These are phyloP conservation scores for Tetragnatha montana DNA, from an alignment of 2,888 invertebrate genomes.

Conservation along the genomic window DNA sequence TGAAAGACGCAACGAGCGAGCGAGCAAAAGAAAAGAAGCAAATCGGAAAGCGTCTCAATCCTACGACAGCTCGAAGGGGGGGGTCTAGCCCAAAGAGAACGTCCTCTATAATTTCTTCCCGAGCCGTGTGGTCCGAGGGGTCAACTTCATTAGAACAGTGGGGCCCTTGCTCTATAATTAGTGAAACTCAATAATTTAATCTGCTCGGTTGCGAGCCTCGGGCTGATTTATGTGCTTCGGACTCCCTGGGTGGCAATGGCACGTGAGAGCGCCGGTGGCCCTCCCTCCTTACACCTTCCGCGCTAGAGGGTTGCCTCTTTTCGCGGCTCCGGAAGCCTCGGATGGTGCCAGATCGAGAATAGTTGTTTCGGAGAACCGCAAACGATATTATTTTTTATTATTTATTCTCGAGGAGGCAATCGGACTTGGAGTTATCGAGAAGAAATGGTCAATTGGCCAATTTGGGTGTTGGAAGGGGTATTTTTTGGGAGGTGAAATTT, in stretches of 20 bases:
- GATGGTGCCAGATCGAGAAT: slow-evolving; percentile 8
- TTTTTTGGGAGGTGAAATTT: too few relatives aligned
- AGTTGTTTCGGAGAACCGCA: slow-evolving; percentile 18
- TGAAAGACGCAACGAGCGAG: slow-evolving; percentile 44
- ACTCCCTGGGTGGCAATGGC: slow-evolving; percentile 69
- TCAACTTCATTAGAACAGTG: slow-evolving; percentile 69
- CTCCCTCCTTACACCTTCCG: slow-evolving; percentile 51
- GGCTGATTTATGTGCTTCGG: slow-evolving; percentile 67
- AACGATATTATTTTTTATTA: not conserved
- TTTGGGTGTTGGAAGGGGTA: too few relatives aligned
- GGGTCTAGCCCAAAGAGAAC: slow-evolving; percentile 25
- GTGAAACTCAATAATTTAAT: slow-evolving; percentile 71
- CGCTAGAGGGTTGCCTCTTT: slow-evolving; percentile 27
- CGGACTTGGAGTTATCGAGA: too few relatives aligned
- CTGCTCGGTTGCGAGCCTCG: slow-evolving; percentile 56
- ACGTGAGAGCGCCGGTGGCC: slow-evolving; percentile 57
- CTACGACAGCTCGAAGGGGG: slow-evolving; percentile 40
- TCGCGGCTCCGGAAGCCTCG: not conserved
- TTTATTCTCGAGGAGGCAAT: too few relatives aligned
- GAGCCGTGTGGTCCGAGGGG: slow-evolving; percentile 65
- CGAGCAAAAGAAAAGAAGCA: slow-evolving; percentile 29
- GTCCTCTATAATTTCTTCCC: slow-evolving; percentile 66
- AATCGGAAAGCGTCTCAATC: slow-evolving; percentile 57
- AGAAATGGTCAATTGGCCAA: too few relatives aligned
- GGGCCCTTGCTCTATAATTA: slow-evolving; percentile 67